Conservation (phyloP, 2,888 invertebrate genomes). For the Eupithecia insigniata region DNA sequence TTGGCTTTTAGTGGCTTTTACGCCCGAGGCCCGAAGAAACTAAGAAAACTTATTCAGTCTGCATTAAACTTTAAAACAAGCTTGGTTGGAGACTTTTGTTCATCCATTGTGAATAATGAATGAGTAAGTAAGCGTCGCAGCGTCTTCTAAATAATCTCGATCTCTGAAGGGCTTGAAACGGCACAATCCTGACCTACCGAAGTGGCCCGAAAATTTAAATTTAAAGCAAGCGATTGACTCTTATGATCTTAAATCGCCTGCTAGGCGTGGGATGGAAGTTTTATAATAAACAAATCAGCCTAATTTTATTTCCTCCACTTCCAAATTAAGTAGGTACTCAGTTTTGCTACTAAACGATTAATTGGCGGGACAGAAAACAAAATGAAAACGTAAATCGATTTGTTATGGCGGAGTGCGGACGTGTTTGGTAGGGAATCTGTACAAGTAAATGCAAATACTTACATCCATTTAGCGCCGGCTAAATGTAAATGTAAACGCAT, state of each 20-base stretch:
- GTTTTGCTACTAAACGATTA: background rate
- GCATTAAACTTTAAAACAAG: background rate
- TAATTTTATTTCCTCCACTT: constrained; percentile 36
- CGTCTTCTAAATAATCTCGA: background rate
- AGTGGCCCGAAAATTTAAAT: background rate
- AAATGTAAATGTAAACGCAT: constrained; percentile 31
- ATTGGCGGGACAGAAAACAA: constrained; percentile 13
- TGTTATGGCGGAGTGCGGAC: constrained; percentile 34
- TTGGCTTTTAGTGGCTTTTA: constrained; percentile 59
- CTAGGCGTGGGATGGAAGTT: background rate
- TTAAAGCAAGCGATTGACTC: background rate
- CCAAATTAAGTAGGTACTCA: background rate
- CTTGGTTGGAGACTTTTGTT: background rate
- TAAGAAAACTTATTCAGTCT: constrained; percentile 24
- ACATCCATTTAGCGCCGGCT: constrained; percentile 38
- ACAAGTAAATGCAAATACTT: constrained; percentile 35
- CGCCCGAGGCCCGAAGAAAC: constrained; percentile 43
- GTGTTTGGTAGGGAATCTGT: constrained; percentile 27
- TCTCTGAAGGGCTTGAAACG: background rate
- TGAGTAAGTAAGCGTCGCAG: background rate
- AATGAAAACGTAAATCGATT: constrained; percentile 28
- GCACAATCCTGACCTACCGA: background rate
- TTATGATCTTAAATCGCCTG: background rate
- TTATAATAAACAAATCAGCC: background rate
- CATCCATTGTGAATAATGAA: background rate